Base-by-base conservation (phyloP, 2,113 vertebrate species). In the Oplegnathus fasciatus region DNA sequence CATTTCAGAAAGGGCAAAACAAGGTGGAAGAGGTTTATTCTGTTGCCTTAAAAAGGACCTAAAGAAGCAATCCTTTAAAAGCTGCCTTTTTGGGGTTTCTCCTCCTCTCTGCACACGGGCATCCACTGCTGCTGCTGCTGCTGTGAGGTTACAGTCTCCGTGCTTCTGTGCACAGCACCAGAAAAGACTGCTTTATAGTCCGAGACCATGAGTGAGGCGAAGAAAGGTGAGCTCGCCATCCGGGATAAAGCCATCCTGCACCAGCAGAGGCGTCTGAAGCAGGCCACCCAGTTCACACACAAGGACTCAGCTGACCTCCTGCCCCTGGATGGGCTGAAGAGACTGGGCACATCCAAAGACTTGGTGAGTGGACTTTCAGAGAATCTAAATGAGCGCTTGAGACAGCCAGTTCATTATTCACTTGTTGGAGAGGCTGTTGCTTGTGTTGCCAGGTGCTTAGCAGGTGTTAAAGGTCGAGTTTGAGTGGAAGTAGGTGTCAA, bases 251-350 rank as follows among this genome's bases (percentile, higher is more conserved):
- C 97, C 83, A 95, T 96, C 90, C 96, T 98, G 93, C 96, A 97
- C 90, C 98, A 97, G 96, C 97, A 98, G 91, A 95, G 97, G 37
- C 96, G 96, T 22, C 97, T 98, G 73, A 98, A 98, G 84, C 98
- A 99, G 94, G 97, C 97, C 89, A 98, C 97, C 17, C 97, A 97
- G 95, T 99, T 99, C 90, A 95, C 95, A 24, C 98, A 99, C 96
- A 98, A 99, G 95, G 98, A 99, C 95, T 99, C 98, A 0, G 98
- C 98, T 14, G 98, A 99, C 94, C 96, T 99, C 91, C 97, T 99
- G 84, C 98, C 98, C 72, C 96, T 99, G 95, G 98, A 99, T 0
- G 96, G 97, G 44, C 96, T 99, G 78, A 98, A 97, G 94, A 96
- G 97, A 85, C 95, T 99, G 30, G 98, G 98, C 64, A 99, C 98